Conservation (phyloP, 1,140 invertebrate genomes). For the Anastrepha ludens region DNA sequence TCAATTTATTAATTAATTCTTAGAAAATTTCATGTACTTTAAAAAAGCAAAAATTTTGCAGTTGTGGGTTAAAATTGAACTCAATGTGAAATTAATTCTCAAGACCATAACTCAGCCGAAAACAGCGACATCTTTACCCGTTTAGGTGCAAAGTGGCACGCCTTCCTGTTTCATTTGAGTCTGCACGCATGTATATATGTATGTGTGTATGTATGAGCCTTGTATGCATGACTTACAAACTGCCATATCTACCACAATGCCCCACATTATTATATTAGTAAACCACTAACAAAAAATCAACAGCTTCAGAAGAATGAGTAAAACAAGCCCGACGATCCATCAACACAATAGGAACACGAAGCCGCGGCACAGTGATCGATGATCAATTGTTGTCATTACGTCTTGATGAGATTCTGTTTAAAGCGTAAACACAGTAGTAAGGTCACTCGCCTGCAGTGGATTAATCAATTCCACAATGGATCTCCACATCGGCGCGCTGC, state of each 20-base stretch:
- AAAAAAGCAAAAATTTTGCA: too few species aligned
- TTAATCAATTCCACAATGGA: slow-evolving; percentile 11
- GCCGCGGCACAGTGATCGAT: slow-evolving; percentile 28
- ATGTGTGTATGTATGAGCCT: background rate
- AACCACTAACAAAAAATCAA: slow-evolving; percentile 37
- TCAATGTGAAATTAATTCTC: too few species aligned
- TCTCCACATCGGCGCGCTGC: background rate
- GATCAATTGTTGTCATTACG: slow-evolving; percentile 57
- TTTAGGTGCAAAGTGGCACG: background rate
- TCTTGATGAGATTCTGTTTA: slow-evolving; percentile 74
- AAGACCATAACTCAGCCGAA: background rate
- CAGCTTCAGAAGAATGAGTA: slow-evolving; percentile 6
- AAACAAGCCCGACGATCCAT: background rate
- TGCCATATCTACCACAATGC: slow-evolving; percentile 21
- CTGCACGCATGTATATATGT: background rate
- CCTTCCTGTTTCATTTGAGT: background rate
- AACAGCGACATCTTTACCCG: background rate
- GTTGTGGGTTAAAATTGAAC: too few species aligned
- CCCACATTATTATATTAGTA: slow-evolving; percentile 37
- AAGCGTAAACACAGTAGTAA: slow-evolving; percentile 74
- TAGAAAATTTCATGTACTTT: too few species aligned
- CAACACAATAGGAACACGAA: background rate
- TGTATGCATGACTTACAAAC: background rate
- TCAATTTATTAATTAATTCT: too few species aligned
- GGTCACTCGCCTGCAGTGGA: slow-evolving; percentile 64